Base-by-base conservation (phyloP, 2,797 vertebrate species). In the Kryptolebias ocellatus region DNA sequence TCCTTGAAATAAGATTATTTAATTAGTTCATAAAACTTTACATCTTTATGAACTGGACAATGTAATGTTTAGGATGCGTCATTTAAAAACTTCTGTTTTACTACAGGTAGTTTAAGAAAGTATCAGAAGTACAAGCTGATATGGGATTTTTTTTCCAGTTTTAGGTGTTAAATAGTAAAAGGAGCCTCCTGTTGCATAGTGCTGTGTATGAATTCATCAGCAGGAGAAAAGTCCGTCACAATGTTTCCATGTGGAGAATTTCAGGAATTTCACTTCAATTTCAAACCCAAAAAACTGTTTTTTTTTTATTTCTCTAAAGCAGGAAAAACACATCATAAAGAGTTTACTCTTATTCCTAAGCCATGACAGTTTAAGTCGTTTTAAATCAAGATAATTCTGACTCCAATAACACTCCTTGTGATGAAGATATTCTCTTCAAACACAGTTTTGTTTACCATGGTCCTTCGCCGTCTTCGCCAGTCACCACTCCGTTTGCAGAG, bases 211-310 rank as follows among this genome's bases (percentile, higher is more conserved):
- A 29, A 52, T 5, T 37, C 63, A 74, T 24, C 53, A 65, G 28
- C 51, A 56, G 64, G 37, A 56, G 37, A 17, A 20, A 46, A 47
- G 42, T n/a, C 28, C 64, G 5, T 79, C 69, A 86, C 71, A 27
- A 6, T 62, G 81, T 80, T 62, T 57, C 72, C 88, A 88, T 75
- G 79, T 53, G 71, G 49, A 65, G 71, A 83, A 76, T 82, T 78
- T 83, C 15, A 70, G 31, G 31, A 34, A 34, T 34, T 34, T 34
- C 31, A 34, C 31, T 34, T 34, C 31, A 24, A 24, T 24, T 24
- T 24, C 20, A 24, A 24, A 24, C 20, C 20, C 20, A 24, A 24
- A 24, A 24, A 24, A 24, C 20, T 34, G 4, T 34, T 34, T 34
- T 34, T 34, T 34, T 1, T 34, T 34, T 31, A 54, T 71, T 69